Percentiles rank a stretch among this genome's conserved stretches.
Evolutionary conservation across 2,888 invertebrate genomes (phyloP).

Genomic region (Acleris sparsana): DNA sequence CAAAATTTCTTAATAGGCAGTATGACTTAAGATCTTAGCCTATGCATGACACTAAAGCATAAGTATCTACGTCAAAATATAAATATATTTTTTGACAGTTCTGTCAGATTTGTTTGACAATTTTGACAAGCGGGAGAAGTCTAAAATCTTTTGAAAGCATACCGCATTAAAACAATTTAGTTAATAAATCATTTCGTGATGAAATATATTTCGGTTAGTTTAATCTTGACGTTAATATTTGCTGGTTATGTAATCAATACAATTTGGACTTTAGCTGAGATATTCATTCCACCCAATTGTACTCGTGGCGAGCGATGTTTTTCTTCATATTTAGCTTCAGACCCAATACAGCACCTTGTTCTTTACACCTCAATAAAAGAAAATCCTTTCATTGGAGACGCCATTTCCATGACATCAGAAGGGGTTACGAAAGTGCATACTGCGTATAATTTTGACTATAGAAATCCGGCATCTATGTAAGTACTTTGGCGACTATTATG

Average conservation of each 20-base stretch:
- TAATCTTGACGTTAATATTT: slow-evolving; percentile 86
- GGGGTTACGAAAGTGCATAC: slow-evolving; percentile 84
- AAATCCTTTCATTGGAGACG: slow-evolving; percentile 81
- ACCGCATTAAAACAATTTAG: slow-evolving; percentile 2
- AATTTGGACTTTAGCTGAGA: slow-evolving; percentile 89
- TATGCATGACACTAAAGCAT: no score
- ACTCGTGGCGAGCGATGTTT: slow-evolving; percentile 86
- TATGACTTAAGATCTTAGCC: no score
- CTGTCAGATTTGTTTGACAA: no score
- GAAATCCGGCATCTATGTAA: slow-evolving; percentile 70
- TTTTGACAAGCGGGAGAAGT: background rate
- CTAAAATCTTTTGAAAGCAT: background rate
- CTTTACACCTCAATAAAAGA: slow-evolving; percentile 86
- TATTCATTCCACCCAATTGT: slow-evolving; percentile 89
- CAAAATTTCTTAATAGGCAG: no score
- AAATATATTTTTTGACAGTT: no score
- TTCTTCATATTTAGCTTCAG: slow-evolving; percentile 86
- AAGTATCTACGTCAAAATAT: no score
- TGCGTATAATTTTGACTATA: slow-evolving; percentile 86
- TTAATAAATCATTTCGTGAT: slow-evolving; percentile 47
- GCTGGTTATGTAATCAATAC: slow-evolving; percentile 88
- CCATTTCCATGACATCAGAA: no score
- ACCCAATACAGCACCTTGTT: slow-evolving; percentile 87
- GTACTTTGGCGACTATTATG: slow-evolving; percentile 41
- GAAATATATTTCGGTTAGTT: slow-evolving; percentile 84